Evolutionary conservation across 1,140 invertebrate species (phyloP), one percentile per base, ranked within the genome.

Genomic region (Thaumetopoea pityocampa): DNA sequence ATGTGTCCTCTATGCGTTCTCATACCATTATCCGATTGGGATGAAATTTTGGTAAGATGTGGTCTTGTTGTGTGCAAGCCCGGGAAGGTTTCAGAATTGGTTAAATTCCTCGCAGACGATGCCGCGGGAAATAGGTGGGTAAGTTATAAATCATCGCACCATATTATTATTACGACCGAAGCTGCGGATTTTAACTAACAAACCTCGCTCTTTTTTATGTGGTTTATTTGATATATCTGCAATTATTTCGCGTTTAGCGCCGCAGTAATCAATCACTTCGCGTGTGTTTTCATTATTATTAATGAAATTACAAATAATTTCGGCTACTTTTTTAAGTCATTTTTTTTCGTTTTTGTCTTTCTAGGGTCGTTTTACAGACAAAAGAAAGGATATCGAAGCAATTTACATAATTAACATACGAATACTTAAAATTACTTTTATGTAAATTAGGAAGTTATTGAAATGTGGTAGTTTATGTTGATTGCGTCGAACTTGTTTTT

Each of bases 331-430:
- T 30, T 38, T 54, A 20, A 7, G 9, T n/a, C n/a, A n/a, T n/a
- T n/a, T n/a, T n/a, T n/a, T n/a, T n/a, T n/a, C n/a, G n/a, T n/a
- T n/a, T n/a, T n/a, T n/a, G n/a, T n/a, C n/a, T n/a, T n/a, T n/a
- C n/a, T n/a, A n/a, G 40, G 26, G 8, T 20, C 16, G 26, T 29
- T 58, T 68, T 55, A 67, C 41, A 41, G 43, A 34, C 34, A 54
- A 47, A 62, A 48, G 23, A 30, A 65, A 68, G 65, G 72, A 73
- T 74, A 74, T 67, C 16, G 70, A 64, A 66, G 71, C 28, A 2
- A 66, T 74, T 74, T 60, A 73, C 63, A 74, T 78, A 73, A 74
- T 67, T 67, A 67, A 72, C 55, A 67, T 65, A 52, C 51, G 52
- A 67, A 63, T 47, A 27, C 26, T 45, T 34, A 56, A 61, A 70